Percentiles rank a stretch among this genome's conserved stretches.
phyloP scores from a whole-genome alignment of 2,888 invertebrate species.

The Acanthosepion esculentum region DNA sequence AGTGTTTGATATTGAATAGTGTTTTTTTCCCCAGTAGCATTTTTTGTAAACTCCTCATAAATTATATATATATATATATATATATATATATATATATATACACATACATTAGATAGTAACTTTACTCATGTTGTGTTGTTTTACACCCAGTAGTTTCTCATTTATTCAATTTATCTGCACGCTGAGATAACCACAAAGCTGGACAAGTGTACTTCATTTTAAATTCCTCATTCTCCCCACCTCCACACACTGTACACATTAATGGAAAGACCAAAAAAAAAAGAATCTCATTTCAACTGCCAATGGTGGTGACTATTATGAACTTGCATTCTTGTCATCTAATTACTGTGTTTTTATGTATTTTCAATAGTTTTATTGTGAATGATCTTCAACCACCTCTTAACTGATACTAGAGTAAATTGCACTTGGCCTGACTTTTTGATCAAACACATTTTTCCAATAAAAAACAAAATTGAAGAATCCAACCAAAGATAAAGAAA shows the following conservation, averaged over 20 bases:
- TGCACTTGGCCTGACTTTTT: not conserved
- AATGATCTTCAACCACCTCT: not conserved
- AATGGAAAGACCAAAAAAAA: too few relatives aligned
- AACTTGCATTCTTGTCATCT: not conserved
- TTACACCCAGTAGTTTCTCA: too few relatives aligned
- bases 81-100: too few relatives aligned
- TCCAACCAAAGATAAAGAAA: not conserved
- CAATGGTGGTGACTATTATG: not conserved
- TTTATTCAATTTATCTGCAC: not conserved
- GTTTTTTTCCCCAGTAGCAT: too few relatives aligned
- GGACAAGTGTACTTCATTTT: not conserved
- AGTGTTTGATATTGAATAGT: too few relatives aligned
- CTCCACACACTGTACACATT: not conserved
- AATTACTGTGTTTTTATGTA: not conserved
- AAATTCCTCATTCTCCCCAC: not conserved
- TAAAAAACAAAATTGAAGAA: not conserved
- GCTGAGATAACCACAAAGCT: not conserved
- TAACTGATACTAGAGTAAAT: not conserved
- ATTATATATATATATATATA: too few relatives aligned
- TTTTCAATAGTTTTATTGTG: conserved; percentile 12
- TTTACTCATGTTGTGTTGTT: too few relatives aligned
- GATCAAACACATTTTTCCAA: not conserved
- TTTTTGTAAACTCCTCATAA: too few relatives aligned
- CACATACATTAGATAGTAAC: too few relatives aligned
- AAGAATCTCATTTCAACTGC: not conserved